phyloP scores from a whole-genome alignment of 2,113 vertebrate species.

The Ciconia stormi region DNA sequence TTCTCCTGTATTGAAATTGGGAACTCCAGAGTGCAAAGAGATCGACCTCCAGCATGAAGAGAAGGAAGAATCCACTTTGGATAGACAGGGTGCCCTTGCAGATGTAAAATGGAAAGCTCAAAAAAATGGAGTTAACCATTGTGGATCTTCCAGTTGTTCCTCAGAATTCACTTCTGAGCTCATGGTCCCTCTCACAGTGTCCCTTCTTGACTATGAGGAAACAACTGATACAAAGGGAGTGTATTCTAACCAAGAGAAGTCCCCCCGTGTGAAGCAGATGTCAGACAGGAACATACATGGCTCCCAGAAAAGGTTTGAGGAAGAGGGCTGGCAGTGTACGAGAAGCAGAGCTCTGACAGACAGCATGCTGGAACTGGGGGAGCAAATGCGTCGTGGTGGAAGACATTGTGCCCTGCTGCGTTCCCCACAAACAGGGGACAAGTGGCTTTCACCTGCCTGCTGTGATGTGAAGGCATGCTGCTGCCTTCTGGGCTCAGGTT shows the following conservation, averaged over 20 bases:
- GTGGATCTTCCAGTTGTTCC: background rate
- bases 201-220: slow-evolving; percentile 58
- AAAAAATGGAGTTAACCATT: slow-evolving; percentile 4
- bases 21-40: background rate
- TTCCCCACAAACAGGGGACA: background rate
- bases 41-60: background rate
- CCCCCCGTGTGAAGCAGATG: background rate
- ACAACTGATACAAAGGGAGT: background rate
- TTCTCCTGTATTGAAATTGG: background rate
- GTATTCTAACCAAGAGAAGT: background rate
- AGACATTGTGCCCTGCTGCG: background rate
- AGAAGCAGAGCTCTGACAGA: slow-evolving; percentile 3
- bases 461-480: background rate
- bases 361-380: slow-evolving; percentile 11
- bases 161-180: slow-evolving; percentile 28
- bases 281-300: background rate
- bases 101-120: background rate
- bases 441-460: background rate
- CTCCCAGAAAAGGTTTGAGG: background rate
- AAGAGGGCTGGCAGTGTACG: background rate
- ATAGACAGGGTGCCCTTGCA: background rate
- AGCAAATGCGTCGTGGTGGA: background rate
- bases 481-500: background rate
- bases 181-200: slow-evolving; percentile 60
- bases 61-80: background rate